Base-by-base conservation (phyloP, 2,888 invertebrate genomes). In the Argynnis bischoffii region DNA sequence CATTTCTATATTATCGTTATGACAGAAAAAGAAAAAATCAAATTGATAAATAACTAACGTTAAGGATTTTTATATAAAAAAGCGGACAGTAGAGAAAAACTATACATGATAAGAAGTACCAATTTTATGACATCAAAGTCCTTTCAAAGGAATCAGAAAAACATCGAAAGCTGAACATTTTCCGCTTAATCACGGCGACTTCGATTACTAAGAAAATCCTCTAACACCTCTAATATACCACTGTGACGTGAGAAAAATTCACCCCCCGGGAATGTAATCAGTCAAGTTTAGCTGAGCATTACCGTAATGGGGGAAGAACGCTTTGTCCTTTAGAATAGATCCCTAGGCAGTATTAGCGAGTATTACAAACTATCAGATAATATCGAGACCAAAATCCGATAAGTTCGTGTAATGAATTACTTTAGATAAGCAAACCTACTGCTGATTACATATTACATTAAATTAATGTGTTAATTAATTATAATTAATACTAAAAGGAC, bases 221-320 rank as follows among this genome's bases (percentile, higher is more conserved):
- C 77, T 82, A 84, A 86, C 82, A 80, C 84, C 76, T 79, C 81
- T 85, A 87, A 88, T 85, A 85, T 81, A 81, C 79, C 57, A 63
- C 61, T 67, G 81, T 77, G 85, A 82, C 83, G 82, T 79, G 78
- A 77, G 85, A 86, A 87, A 88, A 87, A 89, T 85, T 85, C 83
- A 81, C 79, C 83, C 81, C 79, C 79, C 78, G 81, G 79, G 79
- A 81, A 78, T 81, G 88, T 86, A 85, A 89, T 89, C 88, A 85
- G 87, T 88, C 89, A 89, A 88, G 88, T 87, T 88, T 84, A 88
- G 86, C 87, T 83, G 77, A 82, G 79, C 84, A 88, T 89, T 89
- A 89, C 85, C 59, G 85, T 88, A 88, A 89, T 89, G 85, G 84
- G 77, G 68, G 71, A 69, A 77, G 79, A 77, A 78, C 77, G 81